Base-by-base conservation (phyloP, 1,140 invertebrate genomes). In the Monochamus saltuarius region DNA sequence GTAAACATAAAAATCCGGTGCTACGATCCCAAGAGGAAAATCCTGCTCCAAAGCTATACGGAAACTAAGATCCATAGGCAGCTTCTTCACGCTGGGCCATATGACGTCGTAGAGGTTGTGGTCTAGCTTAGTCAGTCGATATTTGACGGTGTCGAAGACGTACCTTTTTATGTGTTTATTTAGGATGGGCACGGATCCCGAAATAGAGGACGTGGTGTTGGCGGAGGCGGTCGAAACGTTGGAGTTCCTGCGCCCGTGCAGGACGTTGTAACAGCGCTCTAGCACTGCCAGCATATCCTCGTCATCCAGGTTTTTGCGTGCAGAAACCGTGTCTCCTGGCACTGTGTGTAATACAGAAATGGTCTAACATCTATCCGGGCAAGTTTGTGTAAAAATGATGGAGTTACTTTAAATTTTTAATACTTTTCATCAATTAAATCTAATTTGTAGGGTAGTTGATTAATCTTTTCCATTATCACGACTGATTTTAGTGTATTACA, bases 1-100 rank as follows among this genome's bases (percentile, higher is more conserved):
- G 70, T 91, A 94, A n/a, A 86, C 83, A 69, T 92, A 90, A 65
- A 87, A 89, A 76, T 94, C 92, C 0, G 91, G 91, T 0, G 87
- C 89, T 8, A 89, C 84, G 11, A 91, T 81, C 2, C 87, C 87
- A 35, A 84, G 81, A 4, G 85, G 84, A 68, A 87, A 87, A 50
- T 89, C 86, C 72, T 87, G 84, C 66, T 87, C 85, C 17, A 76
- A 51, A 17, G 70, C 66, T 6, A 82, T 63, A 68, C 81, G 65
- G 16, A 79, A 73, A 34, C 67, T 62, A 35, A 71, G 73, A 7
- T 79, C 79, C 3, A 79, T 82, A 9, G 85, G 84, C 36, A 85
- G 65, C 71, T 87, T 90, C 75, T 89, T 87, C 55, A 92, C 84
- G 39, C 87, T 87, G 6, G 89, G 89, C 87, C 88, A 89, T 67